These are phyloP conservation scores for Clarias gariepinus DNA, from an alignment of 2,113 vertebrate genomes.

Conservation along the genomic window DNA sequence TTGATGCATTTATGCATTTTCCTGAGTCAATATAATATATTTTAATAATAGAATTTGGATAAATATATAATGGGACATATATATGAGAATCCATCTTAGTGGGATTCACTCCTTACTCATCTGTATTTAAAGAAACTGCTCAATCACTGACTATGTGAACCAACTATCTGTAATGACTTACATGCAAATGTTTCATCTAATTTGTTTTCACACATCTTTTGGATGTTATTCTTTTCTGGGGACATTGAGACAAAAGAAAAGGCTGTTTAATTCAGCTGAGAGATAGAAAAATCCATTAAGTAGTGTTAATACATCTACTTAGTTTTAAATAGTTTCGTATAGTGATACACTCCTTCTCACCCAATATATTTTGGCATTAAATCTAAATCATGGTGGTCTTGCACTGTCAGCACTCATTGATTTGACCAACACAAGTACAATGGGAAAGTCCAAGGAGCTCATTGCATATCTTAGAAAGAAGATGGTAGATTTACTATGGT, in stretches of 20 bases:
- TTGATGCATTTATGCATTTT: not conserved
- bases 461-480: too few species aligned
- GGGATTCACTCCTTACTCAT: not conserved
- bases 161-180: not conserved
- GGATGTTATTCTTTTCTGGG: not conserved
- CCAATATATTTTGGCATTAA: not conserved
- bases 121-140: not conserved
- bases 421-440: too few species aligned
- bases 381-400: not conserved
- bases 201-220: not conserved
- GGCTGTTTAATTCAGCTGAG: not conserved
- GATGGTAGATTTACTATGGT: too few species aligned
- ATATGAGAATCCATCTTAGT: not conserved
- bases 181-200: not conserved
- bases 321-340: not conserved
- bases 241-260: not conserved
- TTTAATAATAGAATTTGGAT: not conserved
- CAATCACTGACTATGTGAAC: not conserved
- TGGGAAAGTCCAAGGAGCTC: too few species aligned
- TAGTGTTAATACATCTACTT: not conserved
- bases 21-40: not conserved
- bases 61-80: not conserved
- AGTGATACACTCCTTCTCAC: not conserved
- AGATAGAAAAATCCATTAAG: not conserved
- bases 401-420: not conserved